These are phyloP conservation scores for Anseranas semipalmata DNA, from an alignment of 2,113 vertebrate genomes.

Conservation along the genomic window DNA sequence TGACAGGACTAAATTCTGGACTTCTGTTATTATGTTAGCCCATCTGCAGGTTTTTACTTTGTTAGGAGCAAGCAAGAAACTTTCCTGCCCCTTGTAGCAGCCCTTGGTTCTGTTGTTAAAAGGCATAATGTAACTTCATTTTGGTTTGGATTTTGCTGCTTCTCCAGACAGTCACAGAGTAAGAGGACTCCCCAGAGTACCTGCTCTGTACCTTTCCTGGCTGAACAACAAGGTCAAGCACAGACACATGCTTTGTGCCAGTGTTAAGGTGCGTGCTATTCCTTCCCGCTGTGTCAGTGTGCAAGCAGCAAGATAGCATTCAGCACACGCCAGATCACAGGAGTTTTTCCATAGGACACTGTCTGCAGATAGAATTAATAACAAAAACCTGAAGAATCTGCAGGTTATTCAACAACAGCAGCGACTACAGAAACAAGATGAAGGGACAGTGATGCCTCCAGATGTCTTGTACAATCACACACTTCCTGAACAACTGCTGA, in stretches of 20 bases:
- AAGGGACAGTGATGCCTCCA: background rate
- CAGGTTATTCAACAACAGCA: background rate
- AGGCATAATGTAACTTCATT: background rate
- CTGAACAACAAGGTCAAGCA: background rate
- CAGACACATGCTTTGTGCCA: rapidly evolving
- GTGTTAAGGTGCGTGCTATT: rapidly evolving
- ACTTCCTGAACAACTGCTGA: background rate
- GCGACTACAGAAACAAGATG: rapidly evolving
- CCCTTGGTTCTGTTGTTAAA: background rate
- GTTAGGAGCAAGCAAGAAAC: too few relatives aligned
- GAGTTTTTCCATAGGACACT: rapidly evolving
- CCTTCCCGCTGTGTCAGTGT: rapidly evolving
- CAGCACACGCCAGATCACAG: background rate
- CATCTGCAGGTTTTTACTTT: background rate
- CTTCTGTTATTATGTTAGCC: rapidly evolving
- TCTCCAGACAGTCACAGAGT: background rate
- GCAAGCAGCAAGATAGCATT: background rate
- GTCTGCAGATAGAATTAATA: background rate
- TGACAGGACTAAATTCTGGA: background rate
- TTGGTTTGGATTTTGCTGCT: background rate
- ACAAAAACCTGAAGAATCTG: background rate
- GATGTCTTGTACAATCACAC: rapidly evolving
- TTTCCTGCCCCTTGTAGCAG: background rate
- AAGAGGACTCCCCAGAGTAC: background rate
- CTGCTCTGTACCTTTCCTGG: background rate